These are phyloP conservation scores for Sebastes steindachneri DNA, from an alignment of 2,797 vertebrate species.

Conservation along the genomic window DNA sequence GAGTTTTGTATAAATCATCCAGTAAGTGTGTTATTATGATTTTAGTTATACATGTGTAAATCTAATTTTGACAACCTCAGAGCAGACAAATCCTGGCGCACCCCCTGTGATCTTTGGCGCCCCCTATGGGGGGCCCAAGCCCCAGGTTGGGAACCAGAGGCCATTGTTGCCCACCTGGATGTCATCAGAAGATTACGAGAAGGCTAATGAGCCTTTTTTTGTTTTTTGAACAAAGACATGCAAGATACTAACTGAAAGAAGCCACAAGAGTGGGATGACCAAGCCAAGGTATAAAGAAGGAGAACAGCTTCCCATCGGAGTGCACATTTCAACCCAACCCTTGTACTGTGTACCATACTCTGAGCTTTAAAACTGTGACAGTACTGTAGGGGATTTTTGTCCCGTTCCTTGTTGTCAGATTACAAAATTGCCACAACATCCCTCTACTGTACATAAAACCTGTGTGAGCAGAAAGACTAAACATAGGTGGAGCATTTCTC, in stretches of 20 bases:
- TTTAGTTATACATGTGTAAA: no score
- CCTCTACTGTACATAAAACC: no score
- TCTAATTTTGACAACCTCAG: no score
- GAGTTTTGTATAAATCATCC: no score
- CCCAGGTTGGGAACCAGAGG: background rate
- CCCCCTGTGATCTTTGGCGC: no score
- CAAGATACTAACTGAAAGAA: background rate
- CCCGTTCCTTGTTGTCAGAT: background rate
- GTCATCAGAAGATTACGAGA: rapidly evolving
- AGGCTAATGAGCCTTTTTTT: background rate
- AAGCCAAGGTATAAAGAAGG: background rate
- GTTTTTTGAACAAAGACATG: background rate
- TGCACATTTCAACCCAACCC: background rate
- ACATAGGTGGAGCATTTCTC: no score
- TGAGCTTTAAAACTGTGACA: background rate
- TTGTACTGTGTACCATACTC: background rate
- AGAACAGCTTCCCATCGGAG: background rate
- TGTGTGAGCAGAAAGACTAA: no score
- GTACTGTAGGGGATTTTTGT: background rate
- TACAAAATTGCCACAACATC: background rate
- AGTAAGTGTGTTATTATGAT: no score
- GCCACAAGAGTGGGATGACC: background rate
- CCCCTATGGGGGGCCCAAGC: no score
- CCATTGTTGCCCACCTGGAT: background rate
- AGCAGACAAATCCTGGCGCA: no score